Conservation (phyloP, 2,888 invertebrate species). For the Mythimna pallens region DNA sequence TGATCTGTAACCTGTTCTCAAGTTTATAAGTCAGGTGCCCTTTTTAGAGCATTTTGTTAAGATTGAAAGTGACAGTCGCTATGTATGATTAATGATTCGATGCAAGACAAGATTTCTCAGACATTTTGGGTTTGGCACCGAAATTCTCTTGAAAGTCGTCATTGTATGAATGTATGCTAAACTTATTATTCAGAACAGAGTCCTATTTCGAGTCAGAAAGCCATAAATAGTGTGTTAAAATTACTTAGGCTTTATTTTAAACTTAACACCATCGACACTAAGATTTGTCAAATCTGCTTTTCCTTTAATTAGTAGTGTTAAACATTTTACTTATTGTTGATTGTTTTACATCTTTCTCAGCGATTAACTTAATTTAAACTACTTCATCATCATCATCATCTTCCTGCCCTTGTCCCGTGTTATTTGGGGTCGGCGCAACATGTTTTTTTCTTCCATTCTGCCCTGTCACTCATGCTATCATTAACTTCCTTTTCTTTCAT, state of each 20-base stretch:
- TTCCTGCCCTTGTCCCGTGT: no score
- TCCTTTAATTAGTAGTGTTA: no score
- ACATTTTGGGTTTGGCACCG: conserved; percentile 1
- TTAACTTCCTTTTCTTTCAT: no score
- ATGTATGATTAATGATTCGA: conserved; percentile 39
- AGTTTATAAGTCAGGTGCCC: conserved; percentile 58
- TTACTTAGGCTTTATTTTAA: conserved; percentile 9
- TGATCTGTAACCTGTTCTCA: conserved; percentile 67
- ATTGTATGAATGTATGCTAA: not conserved
- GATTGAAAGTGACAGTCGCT: conserved; percentile 50
- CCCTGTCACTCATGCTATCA: no score
- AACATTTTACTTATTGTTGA: conserved; percentile 8
- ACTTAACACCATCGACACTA: conserved; percentile 6
- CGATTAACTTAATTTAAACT: not conserved
- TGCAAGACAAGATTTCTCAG: conserved; percentile 1
- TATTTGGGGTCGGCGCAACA: no score
- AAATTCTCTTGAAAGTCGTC: conserved; percentile 4
- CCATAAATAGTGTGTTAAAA: conserved; percentile 9
- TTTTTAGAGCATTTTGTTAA: conserved; percentile 58
- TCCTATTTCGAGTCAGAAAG: conserved; percentile 17
- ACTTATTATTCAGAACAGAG: not conserved
- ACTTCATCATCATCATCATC: no score
- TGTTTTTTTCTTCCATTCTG: no score
- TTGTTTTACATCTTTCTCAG: not conserved
- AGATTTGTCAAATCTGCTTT: conserved; percentile 5